Evolutionary conservation across 1,140 invertebrate genomes (phyloP), one percentile per base, ranked within the genome.

Genomic region (Parapsyche elsis): DNA sequence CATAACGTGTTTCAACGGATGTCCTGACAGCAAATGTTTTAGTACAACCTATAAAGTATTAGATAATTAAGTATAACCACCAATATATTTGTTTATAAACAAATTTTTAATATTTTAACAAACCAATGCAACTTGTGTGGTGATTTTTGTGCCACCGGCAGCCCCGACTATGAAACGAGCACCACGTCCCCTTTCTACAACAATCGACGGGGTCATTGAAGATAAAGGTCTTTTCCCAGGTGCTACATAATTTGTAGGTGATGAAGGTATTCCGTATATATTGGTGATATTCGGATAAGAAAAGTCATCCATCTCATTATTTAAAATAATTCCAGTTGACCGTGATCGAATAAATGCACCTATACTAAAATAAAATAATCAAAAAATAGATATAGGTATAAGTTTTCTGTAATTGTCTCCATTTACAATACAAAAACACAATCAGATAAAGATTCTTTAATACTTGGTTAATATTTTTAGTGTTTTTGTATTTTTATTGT

Each of bases 231-330:
- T 89, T 87, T 98, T 96, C 1, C 93, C 92, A 0, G 93, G 92
- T 9, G 82, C 83, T 26, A 98, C 94, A 84, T 92, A 95, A 88
- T 99, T 99, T 0, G 91, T 91, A 0, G 92, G 92, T 0, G 95
- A 96, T 1, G 95, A 93, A 0, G 94, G 93, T 59, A 97, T 85
- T 16, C 92, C 92, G 86, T 94, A 97, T 30, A 89, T 90, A 84
- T 96, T 98, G 0, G 91, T 92, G 16, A 92, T 92, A 75, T 93
- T 91, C 0, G 96, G 95, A 0, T 93, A 91, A 5, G 95, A 95
- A 86, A 99, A 99, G 85, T 99, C 97, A 85, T 98, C 96, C 97
- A 99, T 99, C 88, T 97, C 93, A 86, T 98, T 93, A 86, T 99
- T 99, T 64, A 96, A 92, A 81, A 99, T 93, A 21, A 99, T 96